phyloP scores from a whole-genome alignment of 2,113 vertebrate species.

The Vulpes lagopus region DNA sequence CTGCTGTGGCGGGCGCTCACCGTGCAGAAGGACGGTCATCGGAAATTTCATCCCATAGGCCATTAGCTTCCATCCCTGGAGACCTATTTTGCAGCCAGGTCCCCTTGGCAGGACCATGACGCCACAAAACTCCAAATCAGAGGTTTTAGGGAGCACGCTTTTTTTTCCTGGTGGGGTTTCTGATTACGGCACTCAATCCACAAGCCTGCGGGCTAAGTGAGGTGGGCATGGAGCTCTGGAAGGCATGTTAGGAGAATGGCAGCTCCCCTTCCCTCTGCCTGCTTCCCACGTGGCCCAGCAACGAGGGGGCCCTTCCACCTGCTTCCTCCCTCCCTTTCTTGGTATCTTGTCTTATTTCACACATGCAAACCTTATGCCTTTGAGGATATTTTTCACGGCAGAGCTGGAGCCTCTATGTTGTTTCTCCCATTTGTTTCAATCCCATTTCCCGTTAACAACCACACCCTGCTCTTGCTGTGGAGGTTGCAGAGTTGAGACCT shows the following conservation, averaged over 20 bases:
- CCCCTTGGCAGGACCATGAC: neutral
- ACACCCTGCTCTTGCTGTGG: neutral
- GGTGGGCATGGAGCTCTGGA: neutral
- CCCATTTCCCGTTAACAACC: neutral
- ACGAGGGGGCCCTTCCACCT: neutral
- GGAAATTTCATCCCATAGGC: neutral
- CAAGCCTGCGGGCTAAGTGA: neutral
- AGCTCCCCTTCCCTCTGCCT: neutral
- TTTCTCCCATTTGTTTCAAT: neutral
- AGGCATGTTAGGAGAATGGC: neutral
- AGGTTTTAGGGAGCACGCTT: neutral
- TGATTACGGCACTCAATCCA: neutral
- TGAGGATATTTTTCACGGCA: neutral
- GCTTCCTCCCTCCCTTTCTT: neutral
- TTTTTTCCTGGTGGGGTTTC: neutral
- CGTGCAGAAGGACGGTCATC: neutral
- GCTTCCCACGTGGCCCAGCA: no score
- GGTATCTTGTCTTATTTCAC: neutral
- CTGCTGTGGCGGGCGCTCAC: neutral
- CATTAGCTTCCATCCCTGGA: neutral
- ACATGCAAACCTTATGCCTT: neutral
- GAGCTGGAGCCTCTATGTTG: neutral
- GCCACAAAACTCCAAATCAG: neutral
- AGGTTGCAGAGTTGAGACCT: neutral
- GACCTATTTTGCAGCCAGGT: neutral